These are phyloP conservation scores for Syngnathus floridae DNA, from an alignment of 2,113 vertebrate species.

Conservation along the genomic window DNA sequence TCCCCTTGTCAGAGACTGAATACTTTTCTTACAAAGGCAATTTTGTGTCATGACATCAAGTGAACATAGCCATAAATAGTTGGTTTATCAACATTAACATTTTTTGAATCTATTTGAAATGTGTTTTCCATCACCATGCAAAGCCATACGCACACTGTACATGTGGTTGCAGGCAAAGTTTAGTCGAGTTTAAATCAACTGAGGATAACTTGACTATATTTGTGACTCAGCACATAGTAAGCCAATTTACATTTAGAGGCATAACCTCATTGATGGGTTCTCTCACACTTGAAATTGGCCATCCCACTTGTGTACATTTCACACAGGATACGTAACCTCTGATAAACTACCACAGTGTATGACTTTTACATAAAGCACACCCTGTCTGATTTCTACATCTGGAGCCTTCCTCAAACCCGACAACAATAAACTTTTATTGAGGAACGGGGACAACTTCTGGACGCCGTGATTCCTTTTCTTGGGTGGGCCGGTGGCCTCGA, in stretches of 20 bases:
- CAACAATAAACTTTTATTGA: constrained; percentile 21
- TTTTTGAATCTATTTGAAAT: too few species aligned
- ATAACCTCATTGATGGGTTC: not conserved
- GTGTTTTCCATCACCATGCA: too few species aligned
- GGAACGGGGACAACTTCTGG: constrained; percentile 26
- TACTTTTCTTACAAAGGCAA: too few species aligned
- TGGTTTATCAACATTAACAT: too few species aligned
- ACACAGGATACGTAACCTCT: constrained; percentile 10
- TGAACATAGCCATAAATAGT: too few species aligned
- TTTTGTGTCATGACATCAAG: too few species aligned
- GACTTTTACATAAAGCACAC: constrained; percentile 27
- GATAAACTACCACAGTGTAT: constrained; percentile 7
- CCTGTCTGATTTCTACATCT: constrained; percentile 25
- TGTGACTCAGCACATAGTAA: not conserved
- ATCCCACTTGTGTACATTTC: not conserved
- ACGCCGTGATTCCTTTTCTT: constrained; percentile 23
- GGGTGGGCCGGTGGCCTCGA: constrained; percentile 48
- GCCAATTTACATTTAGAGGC: not conserved
- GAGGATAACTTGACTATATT: not conserved
- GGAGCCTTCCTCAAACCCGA: constrained; percentile 5
- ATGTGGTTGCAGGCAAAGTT: too few species aligned
- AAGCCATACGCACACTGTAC: too few species aligned
- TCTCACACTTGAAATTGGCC: not conserved
- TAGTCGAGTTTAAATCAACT: not conserved
- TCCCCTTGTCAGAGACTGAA: too few species aligned